Percentiles rank a stretch among this genome's conserved stretches.
These are phyloP conservation scores for Apostichopus japonicus DNA, from an alignment of 35 echinoderm and acorn worm species.

Conservation along the genomic window DNA sequence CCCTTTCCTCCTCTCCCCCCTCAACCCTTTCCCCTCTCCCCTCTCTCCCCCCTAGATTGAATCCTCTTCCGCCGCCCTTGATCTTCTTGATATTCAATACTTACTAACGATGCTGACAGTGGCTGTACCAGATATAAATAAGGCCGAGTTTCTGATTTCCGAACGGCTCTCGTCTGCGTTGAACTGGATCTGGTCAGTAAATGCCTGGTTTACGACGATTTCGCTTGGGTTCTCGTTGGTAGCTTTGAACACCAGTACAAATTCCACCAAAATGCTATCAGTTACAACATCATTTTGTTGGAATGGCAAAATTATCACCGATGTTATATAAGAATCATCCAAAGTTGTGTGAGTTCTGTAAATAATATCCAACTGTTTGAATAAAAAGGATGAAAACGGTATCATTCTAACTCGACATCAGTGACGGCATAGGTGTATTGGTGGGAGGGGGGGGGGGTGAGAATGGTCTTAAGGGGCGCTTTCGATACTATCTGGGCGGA, in stretches of 20 bases:
- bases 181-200: not conserved
- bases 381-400: no score
- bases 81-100: not conserved
- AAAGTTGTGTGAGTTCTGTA: not conserved
- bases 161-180: not conserved
- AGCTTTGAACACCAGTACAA: not conserved
- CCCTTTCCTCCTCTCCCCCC: no score
- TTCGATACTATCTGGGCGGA: no score
- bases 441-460: no score
- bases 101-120: not conserved
- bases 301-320: slow-evolving; percentile 3
- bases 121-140: not conserved
- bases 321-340: not conserved
- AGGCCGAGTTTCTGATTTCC: not conserved
- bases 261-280: not conserved
- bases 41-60: no score
- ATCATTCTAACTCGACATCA: no score
- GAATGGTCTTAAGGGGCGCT: no score
- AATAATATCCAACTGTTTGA: no score
- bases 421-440: no score
- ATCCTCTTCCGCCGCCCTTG: no score
- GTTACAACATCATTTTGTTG: not conserved
- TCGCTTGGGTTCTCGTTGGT: not conserved
- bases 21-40: no score
- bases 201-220: not conserved